Evolutionary conservation across 1,140 invertebrate genomes (phyloP).

Genomic region (Aphelenchoides avenae): DNA sequence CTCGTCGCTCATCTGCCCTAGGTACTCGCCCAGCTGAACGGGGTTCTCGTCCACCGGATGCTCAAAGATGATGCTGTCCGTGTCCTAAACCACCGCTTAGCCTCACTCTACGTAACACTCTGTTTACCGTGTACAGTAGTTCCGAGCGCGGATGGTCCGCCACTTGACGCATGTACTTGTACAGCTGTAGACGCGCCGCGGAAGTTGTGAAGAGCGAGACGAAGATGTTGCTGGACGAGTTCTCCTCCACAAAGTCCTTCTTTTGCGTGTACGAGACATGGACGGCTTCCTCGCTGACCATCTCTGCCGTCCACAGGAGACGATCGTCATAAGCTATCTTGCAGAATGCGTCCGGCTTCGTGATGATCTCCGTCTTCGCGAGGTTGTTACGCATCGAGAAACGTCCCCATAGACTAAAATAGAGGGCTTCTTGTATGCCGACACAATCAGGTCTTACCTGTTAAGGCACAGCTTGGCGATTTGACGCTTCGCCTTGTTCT

Average conservation of each 20-base stretch:
- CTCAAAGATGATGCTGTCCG: conserved; percentile 1
- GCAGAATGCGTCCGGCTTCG: too few species aligned
- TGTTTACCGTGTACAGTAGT: conserved; percentile 8
- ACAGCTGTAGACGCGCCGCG: conserved; percentile 2
- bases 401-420: conserved; percentile 5
- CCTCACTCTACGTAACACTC: too few species aligned
- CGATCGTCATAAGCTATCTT: background rate
- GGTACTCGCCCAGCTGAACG: background rate
- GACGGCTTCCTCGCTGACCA: background rate
- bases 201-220: too few species aligned
- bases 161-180: background rate
- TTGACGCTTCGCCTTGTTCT: too few species aligned
- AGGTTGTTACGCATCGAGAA: background rate
- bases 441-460: too few species aligned
- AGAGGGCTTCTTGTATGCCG: too few species aligned
- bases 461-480: too few species aligned
- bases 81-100: too few species aligned
- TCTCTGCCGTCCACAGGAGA: background rate
- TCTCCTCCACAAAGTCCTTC: background rate
- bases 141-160: background rate
- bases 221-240: background rate
- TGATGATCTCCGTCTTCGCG: too few species aligned
- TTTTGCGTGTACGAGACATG: conserved; percentile 1
- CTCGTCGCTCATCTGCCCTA: background rate
- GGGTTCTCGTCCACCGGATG: conserved; percentile 8